These are phyloP conservation scores for Apis dorsata DNA, from an alignment of 1,140 invertebrate genomes.

Conservation along the genomic window DNA sequence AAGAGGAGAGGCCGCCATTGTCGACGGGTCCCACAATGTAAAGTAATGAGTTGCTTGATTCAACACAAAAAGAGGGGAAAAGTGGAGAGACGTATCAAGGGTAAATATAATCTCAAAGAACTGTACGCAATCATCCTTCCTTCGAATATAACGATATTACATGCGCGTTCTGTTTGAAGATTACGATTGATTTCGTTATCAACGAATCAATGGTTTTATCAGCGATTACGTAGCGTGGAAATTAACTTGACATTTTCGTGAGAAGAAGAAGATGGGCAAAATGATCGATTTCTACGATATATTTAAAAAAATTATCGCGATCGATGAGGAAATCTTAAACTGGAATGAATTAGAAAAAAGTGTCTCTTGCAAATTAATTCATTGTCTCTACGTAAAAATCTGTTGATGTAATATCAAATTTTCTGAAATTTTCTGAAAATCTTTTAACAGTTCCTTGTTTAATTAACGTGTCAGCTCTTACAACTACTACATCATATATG, in stretches of 20 bases:
- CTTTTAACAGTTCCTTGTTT: too few relatives aligned
- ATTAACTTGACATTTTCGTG: background rate
- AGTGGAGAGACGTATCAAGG: background rate
- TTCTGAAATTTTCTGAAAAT: too few relatives aligned
- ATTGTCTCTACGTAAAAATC: too few relatives aligned
- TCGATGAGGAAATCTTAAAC: too few relatives aligned
- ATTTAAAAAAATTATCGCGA: too few relatives aligned
- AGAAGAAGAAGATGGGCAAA: too few relatives aligned
- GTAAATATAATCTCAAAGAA: conserved; percentile 20
- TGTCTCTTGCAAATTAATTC: too few relatives aligned
- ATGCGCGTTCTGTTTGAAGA: conserved; percentile 2
- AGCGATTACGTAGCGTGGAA: background rate
- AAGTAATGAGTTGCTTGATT: conserved; percentile 58
- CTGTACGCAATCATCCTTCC: background rate
- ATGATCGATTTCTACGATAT: too few relatives aligned
- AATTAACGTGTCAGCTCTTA: background rate
- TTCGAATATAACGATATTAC: conserved; percentile 20
- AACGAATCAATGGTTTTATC: background rate
- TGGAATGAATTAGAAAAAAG: too few relatives aligned
- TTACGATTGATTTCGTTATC: background rate
- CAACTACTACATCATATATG: too few relatives aligned
- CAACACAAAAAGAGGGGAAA: conserved; percentile 19
- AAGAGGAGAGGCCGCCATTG: conserved; percentile 46
- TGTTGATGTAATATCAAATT: too few relatives aligned
- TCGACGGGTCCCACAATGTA: conserved; percentile 42